phyloP scores from a whole-genome alignment of 30 jellyfish, hydroid and myxozoan species.

The Nemopilema nomurai region DNA sequence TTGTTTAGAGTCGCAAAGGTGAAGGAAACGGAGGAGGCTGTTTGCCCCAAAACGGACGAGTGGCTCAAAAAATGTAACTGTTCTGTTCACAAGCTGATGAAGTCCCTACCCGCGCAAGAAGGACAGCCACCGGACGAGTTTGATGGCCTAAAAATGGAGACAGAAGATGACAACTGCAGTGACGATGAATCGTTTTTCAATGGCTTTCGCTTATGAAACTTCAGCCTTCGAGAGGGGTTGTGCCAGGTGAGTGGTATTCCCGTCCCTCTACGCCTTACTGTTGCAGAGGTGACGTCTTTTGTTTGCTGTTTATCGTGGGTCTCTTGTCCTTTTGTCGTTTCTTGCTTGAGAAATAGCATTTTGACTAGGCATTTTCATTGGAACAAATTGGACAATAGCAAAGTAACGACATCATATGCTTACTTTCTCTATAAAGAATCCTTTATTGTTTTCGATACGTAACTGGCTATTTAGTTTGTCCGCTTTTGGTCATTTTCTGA shows the following conservation, averaged over 20 bases:
- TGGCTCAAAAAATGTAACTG: constrained; percentile 33
- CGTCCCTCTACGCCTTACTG: background rate
- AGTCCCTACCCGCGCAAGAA: constrained; percentile 15
- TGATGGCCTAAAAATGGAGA: constrained; percentile 51
- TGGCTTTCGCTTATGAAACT: constrained; percentile 51
- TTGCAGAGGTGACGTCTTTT: no score
- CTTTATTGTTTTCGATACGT: no score
- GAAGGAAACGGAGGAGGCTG: constrained; percentile 20
- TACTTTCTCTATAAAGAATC: no score
- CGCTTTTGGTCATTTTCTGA: no score
- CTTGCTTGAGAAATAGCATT: no score
- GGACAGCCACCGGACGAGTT: constrained; percentile 27
- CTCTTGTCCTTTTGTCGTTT: no score
- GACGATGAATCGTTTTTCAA: constrained; percentile 68
- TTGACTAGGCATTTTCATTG: no score
- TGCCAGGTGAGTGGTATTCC: background rate
- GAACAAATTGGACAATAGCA: no score
- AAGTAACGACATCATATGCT: no score
- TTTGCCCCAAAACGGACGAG: constrained; percentile 42
- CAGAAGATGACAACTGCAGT: constrained; percentile 40
- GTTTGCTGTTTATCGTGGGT: no score
- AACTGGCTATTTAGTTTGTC: no score
- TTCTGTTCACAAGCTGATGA: constrained; percentile 41
- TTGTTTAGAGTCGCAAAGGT: constrained; percentile 29
- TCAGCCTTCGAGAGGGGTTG: no score